Evolutionary conservation across 2,888 invertebrate species (phyloP), one percentile per base, ranked within the genome.

Genomic region (Ligdia adustata): DNA sequence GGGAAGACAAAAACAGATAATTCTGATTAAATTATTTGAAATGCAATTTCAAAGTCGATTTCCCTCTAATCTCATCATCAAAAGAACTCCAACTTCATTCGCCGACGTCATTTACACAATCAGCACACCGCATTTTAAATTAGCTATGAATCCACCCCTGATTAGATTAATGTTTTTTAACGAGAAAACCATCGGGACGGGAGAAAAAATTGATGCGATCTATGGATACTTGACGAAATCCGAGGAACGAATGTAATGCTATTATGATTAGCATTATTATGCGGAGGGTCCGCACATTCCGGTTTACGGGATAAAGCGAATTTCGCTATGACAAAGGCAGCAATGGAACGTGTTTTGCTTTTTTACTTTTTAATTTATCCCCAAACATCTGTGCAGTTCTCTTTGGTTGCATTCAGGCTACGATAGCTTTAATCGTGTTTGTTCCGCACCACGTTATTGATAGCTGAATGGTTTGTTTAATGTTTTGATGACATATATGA

Each of bases 231-330:
- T 81, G 79, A 88, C 79, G 80, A 83, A 81, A 84, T 83, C 79
- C 83, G 62, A 57, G 73, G 83, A 86, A 87, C 86, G 83, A 87
- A 87, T 84, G 86, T 89, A 89, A 87, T 89, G 80, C 82, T 77
- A 87, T 89, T 89, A 88, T 82, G 86, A 90, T 90, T 89, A 89
- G 88, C 86, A 86, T 88, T 86, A 88, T 86, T 85, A 77, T 43
- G 71, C 69, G 74, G 72, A 85, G 86, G 86, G 83, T 79, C 80
- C 73, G 75, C 66, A 68, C 78, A 88, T 87, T 85, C 88, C 85
- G 83, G 89, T 90, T 88, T 89, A 75, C 75, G 70, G 78, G 77
- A 85, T 86, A 87, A 85, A 86, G 73, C 75, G 80, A 82, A 83
- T 82, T 86, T 82, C 64, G 76, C 72, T 74, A 77, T 73, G 79